These are phyloP conservation scores for Athene noctua DNA, from an alignment of 2,113 vertebrate genomes.

Conservation along the genomic window DNA sequence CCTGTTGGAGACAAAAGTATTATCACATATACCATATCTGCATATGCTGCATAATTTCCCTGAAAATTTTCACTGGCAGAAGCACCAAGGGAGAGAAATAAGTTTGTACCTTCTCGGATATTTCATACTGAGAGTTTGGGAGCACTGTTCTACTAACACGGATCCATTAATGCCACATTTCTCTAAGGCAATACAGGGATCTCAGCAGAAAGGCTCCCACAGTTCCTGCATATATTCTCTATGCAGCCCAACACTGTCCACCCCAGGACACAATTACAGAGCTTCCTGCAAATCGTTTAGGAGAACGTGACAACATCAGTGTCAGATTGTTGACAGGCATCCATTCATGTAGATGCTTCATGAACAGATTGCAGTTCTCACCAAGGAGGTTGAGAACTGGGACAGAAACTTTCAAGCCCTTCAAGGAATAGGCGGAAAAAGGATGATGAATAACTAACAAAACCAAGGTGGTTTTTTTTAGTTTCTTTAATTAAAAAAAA, in stretches of 20 bases:
- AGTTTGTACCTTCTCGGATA: neutral
- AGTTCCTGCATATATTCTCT: fast-evolving
- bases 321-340: constrained; percentile 27
- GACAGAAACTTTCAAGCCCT: constrained; percentile 4
- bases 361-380: constrained; percentile 8
- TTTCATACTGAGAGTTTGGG: neutral
- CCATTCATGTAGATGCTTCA: neutral
- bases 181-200: neutral
- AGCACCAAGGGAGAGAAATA: neutral
- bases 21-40: neutral
- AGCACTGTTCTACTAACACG: neutral
- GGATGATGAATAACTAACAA: neutral
- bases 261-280: neutral
- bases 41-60: neutral
- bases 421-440: neutral
- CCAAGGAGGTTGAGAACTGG: neutral
- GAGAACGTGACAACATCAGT: neutral
- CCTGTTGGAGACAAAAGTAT: neutral
- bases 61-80: neutral
- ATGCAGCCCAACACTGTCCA: neutral
- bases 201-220: neutral
- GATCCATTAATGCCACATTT: neutral
- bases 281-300: neutral
- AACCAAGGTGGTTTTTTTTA: neutral
- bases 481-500: neutral